A percentile compares a stretch with the other conserved stretches of the same genome.
Evolutionary conservation across 2,113 vertebrate genomes (phyloP).

Genomic region (Brevimyrus niger): DNA sequence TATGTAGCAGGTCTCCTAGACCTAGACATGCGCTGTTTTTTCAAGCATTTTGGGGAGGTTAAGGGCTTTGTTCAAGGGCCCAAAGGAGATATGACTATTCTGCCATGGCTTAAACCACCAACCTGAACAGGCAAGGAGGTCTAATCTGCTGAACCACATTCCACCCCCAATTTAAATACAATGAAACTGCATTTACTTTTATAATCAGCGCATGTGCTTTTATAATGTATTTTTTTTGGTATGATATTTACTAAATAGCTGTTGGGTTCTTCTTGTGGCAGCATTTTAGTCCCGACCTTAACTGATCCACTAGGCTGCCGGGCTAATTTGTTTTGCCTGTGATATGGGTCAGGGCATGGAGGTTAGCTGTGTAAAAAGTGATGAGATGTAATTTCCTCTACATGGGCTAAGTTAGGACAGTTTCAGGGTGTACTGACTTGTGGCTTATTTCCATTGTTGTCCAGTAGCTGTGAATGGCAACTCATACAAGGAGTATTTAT

Average conservation of each 20-base stretch:
- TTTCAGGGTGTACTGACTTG: neutral
- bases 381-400: neutral
- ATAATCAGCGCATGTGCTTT: neutral
- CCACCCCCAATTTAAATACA: neutral
- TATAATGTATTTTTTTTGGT: neutral
- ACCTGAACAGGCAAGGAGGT: neutral
- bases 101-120: neutral
- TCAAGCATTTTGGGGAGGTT: neutral
- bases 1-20: neutral
- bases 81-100: too few species aligned
- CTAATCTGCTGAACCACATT: neutral
- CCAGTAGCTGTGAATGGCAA: too few species aligned
- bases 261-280: neutral
- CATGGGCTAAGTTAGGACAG: neutral
- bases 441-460: neutral
- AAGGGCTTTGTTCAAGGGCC: neutral
- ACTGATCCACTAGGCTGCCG: neutral
- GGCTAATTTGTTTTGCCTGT: neutral
- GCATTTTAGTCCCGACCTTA: neutral
- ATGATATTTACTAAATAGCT: neutral
- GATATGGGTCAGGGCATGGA: neutral
- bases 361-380: neutral
- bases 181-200: neutral
- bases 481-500: too few species aligned
- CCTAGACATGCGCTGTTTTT: neutral